Percentiles rank a stretch among this genome's conserved stretches.
Evolutionary conservation across 2,113 vertebrate genomes (phyloP).

Genomic region (Albula goreensis): DNA sequence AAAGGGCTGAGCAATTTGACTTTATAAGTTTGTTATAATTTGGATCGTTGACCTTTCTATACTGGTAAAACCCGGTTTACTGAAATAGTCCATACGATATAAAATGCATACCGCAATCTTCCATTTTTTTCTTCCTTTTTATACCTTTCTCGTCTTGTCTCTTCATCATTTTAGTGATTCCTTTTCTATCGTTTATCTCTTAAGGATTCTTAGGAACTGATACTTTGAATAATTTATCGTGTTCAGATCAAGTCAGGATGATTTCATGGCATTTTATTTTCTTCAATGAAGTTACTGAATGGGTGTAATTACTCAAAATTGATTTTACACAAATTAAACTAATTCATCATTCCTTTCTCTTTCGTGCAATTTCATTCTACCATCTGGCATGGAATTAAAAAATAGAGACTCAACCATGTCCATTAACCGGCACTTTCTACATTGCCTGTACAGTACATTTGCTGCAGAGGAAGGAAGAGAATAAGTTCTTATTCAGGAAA

Average conservation of each 20-base stretch:
- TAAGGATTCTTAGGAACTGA: slow-evolving; percentile 17
- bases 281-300: slow-evolving; percentile 25
- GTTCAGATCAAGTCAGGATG: slow-evolving; percentile 6
- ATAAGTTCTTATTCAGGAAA: not conserved
- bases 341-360: slow-evolving; percentile 22
- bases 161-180: not conserved
- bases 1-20: not conserved
- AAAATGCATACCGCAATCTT: no score
- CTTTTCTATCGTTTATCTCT: not conserved
- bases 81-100: no score
- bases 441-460: not conserved
- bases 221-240: slow-evolving; percentile 25
- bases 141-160: no score
- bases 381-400: slow-evolving; percentile 34
- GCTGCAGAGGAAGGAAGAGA: not conserved
- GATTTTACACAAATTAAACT: slow-evolving; percentile 34
- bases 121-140: no score
- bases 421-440: not conserved
- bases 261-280: slow-evolving; percentile 10
- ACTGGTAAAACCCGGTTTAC: not conserved
- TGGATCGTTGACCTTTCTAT: not conserved
- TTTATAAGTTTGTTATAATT: not conserved
- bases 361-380: slow-evolving; percentile 22
- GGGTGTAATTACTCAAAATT: slow-evolving; percentile 26
- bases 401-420: slow-evolving; percentile 11